phyloP scores from a whole-genome alignment of 2,113 vertebrate genomes.

The Scolopax mira region DNA sequence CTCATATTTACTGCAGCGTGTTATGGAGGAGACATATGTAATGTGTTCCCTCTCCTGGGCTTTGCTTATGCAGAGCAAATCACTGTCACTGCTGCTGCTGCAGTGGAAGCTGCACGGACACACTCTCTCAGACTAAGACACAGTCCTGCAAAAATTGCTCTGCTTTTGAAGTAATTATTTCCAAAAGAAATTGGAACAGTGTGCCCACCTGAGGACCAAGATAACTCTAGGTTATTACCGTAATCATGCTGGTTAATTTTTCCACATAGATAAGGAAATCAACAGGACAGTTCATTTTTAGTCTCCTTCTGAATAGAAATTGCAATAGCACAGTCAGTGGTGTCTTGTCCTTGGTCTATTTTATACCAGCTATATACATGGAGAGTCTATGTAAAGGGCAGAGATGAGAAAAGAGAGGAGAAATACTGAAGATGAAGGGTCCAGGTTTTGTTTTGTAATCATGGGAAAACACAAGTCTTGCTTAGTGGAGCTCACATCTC shows the following conservation, averaged over 20 bases:
- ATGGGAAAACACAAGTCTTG: neutral
- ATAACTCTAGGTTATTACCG: slow-evolving; percentile 23
- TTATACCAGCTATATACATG: neutral
- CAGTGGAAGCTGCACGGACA: neutral
- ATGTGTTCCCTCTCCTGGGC: slow-evolving; percentile 33
- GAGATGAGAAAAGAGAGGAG: neutral
- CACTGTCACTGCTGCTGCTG: neutral
- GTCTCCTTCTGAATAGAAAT: neutral
- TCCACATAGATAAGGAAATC: neutral
- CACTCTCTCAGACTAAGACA: neutral
- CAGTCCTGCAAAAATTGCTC: neutral
- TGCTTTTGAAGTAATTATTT: slow-evolving; percentile 44
- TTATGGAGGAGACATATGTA: slow-evolving; percentile 26
- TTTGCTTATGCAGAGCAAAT: slow-evolving; percentile 33
- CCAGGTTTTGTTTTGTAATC: neutral
- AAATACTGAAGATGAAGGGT: neutral
- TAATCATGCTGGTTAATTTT: slow-evolving; percentile 40
- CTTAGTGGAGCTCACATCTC: neutral
- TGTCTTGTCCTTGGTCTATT: neutral
- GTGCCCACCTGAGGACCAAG: slow-evolving; percentile 17
- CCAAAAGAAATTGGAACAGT: slow-evolving; percentile 14
- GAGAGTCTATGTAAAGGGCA: neutral
- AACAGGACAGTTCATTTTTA: slow-evolving; percentile 7
- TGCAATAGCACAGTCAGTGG: neutral
- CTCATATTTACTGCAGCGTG: slow-evolving; percentile 7